Conservation (phyloP, 2,113 vertebrate genomes). For the Microtus pennsylvanicus region DNA sequence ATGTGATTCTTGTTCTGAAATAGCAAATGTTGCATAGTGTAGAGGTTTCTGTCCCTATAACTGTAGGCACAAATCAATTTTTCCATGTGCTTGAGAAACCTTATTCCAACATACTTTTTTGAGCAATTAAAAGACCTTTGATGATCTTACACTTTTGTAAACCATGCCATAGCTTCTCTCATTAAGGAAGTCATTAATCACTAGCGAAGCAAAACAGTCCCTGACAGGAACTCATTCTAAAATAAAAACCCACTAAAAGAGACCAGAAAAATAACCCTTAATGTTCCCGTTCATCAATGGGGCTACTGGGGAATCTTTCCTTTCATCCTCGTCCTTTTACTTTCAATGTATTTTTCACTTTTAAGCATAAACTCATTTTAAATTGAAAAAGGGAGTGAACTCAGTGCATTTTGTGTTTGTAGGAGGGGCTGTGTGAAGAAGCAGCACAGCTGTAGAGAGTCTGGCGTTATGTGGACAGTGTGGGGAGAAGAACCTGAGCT, state of each 20-base stretch:
- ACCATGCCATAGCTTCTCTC: neutral
- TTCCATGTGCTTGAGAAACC: slow-evolving; percentile 1
- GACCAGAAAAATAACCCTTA: neutral
- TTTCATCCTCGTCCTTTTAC: neutral
- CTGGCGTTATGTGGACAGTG: too few relatives aligned
- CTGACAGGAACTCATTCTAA: neutral
- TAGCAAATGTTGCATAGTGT: neutral
- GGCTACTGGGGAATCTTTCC: neutral
- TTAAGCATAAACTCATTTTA: slow-evolving; percentile 23
- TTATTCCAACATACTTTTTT: slow-evolving; percentile 10
- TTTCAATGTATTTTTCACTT: slow-evolving; percentile 2
- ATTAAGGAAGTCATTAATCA: slow-evolving; percentile 34
- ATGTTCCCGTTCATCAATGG: neutral
- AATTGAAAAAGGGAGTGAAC: neutral
- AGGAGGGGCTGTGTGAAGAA: neutral
- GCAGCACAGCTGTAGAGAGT: neutral
- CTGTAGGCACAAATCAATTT: neutral
- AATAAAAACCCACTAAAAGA: neutral
- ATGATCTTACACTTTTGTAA: neutral
- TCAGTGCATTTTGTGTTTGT: neutral
- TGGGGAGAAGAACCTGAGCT: neutral
- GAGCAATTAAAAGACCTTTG: slow-evolving; percentile 34
- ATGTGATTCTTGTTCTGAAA: slow-evolving; percentile 38
- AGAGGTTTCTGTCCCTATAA: slow-evolving; percentile 12
- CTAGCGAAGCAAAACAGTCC: slow-evolving; percentile 37